Percentiles rank a stretch among this genome's conserved stretches.
Conservation (phyloP, 2,888 invertebrate genomes). For the Pristionchus fissidentatus region DNA sequence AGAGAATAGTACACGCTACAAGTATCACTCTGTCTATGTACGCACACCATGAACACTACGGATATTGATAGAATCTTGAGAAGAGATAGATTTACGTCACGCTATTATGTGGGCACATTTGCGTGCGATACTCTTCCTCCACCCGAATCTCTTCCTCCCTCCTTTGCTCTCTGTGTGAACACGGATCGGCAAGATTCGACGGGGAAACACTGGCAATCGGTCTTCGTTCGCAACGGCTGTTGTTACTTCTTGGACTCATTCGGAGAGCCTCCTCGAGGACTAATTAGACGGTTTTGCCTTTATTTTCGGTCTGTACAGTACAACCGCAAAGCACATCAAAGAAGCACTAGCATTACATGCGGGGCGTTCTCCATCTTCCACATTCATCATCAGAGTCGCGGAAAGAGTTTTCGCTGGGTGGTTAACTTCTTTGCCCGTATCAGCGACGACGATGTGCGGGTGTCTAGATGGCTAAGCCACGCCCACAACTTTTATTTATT, state of each 20-base stretch:
- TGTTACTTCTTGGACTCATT: constrained; percentile 10
- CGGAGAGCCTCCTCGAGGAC: not conserved
- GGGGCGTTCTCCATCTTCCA: not conserved
- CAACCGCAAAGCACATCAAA: not conserved
- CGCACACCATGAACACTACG: not conserved
- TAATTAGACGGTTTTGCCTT: not conserved
- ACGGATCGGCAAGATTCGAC: not conserved
- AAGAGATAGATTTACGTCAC: not conserved
- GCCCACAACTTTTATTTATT: not conserved
- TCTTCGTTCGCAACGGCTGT: not conserved
- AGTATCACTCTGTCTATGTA: too few species aligned
- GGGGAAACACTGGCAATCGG: constrained; percentile 27
- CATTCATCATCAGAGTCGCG: constrained; percentile 6
- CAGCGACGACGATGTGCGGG: not conserved
- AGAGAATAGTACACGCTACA: too few species aligned
- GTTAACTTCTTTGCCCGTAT: not conserved
- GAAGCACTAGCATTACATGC: not conserved
- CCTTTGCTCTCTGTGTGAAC: not conserved
- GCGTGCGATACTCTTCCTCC: not conserved
- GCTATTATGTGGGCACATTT: not conserved
- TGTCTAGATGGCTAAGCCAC: not conserved
- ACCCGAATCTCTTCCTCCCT: not conserved
- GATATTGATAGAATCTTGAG: not conserved
- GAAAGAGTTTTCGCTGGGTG: not conserved
- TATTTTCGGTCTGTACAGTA: not conserved